These are phyloP conservation scores for Beaufortia kweichowensis DNA, from an alignment of 2,113 vertebrate genomes.

Conservation along the genomic window DNA sequence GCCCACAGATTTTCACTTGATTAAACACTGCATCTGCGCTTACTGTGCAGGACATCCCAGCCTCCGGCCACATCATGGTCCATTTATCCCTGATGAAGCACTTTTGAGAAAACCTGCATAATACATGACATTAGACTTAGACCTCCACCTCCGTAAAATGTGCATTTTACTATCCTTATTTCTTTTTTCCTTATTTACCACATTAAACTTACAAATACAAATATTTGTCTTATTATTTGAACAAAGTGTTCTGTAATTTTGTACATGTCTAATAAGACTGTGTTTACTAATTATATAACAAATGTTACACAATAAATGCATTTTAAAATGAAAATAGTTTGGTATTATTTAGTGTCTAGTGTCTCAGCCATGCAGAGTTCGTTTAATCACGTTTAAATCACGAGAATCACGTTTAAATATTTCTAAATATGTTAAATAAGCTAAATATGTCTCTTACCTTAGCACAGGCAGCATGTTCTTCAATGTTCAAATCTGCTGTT, in stretches of 20 bases:
- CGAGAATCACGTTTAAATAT: not conserved
- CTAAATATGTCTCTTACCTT: no score
- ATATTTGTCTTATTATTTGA: not conserved
- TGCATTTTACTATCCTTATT: not conserved
- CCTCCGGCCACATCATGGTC: constrained; percentile 44
- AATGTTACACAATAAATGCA: no score
- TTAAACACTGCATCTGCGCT: constrained; percentile 37
- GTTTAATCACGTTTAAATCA: no score
- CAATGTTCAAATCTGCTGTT: constrained; percentile 15
- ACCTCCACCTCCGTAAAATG: not conserved
- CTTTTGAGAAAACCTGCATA: constrained; percentile 40
- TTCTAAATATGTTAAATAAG: no score
- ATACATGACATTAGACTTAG: constrained; percentile 35
- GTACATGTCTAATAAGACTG: no score
- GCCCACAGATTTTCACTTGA: constrained; percentile 50
- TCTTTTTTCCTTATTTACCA: not conserved
- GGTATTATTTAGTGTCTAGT: no score
- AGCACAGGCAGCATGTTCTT: constrained; percentile 4
- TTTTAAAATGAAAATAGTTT: no score
- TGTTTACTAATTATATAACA: no score
- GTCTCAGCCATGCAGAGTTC: not conserved
- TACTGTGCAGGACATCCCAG: constrained; percentile 42
- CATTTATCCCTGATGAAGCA: constrained; percentile 35
- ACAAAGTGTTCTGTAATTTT: not conserved
- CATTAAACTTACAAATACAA: no score